Conservation (phyloP, 2,888 invertebrate genomes). For the Balanococcus diminutus region DNA sequence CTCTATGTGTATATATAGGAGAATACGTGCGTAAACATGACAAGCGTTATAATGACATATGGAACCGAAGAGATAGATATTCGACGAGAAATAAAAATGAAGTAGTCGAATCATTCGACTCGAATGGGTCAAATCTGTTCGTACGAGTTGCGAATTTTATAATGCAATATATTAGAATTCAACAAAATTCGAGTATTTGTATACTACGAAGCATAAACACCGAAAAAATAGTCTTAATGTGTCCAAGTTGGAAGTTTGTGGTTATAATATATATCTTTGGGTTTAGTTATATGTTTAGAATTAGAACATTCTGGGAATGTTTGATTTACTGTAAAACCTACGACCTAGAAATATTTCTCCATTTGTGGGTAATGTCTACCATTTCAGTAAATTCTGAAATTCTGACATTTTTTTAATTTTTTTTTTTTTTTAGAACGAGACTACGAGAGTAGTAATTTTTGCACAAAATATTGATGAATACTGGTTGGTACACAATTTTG, state of each 20-base stretch:
- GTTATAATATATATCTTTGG: neutral
- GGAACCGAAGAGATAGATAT: neutral
- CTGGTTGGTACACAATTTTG: no score
- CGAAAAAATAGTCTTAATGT: neutral
- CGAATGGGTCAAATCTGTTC: neutral
- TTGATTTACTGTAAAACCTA: neutral
- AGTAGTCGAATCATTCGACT: neutral
- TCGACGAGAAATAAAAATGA: neutral
- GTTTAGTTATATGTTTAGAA: neutral
- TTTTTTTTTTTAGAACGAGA: no score
- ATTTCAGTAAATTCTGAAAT: neutral
- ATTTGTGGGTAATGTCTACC: neutral
- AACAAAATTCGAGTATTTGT: neutral
- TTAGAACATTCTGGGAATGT: neutral
- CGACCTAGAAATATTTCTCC: neutral
- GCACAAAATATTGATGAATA: no score
- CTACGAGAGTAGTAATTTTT: no score
- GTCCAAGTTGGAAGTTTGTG: neutral
- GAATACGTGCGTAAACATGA: slow-evolving; percentile 9
- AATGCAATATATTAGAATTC: neutral
- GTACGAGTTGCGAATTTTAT: neutral
- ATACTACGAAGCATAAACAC: neutral
- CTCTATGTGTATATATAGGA: neutral
- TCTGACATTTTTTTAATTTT: no score
- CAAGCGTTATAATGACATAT: neutral